Base-by-base conservation (phyloP, 2,888 invertebrate genomes). In the Agonopterix arenella region DNA sequence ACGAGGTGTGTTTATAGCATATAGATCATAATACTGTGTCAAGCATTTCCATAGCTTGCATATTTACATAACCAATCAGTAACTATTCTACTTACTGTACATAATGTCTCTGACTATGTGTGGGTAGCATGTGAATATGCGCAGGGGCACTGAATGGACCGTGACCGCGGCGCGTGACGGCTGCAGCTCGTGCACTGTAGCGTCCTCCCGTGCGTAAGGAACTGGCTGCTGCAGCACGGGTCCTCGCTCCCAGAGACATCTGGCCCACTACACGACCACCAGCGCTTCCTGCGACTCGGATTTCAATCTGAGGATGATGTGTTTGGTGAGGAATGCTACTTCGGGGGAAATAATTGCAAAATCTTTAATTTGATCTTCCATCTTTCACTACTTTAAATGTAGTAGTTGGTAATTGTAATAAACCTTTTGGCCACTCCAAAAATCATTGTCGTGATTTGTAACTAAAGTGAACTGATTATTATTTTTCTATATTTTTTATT, bases 101-200 rank as follows among this genome's bases (percentile, higher is more conserved):
- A 55, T 86, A 88, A 54, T 88, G 88, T 53, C 86, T 68, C 53
- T 85, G 86, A 9, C 85, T 82, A 45, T 86, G 88, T 45, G 80
- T 80, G 2, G 94, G 93, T 53, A 93, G 91, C 90, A 94, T 93
- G 60, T 93, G 91, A 51, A 95, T 88, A 55, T 93, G 91, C 46
- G 95, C 93, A 3, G 96, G 93, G 53, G 91, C 91, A 49, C 96
- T 97, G 70, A 94, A 97, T 1, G 97, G 97, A 8, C 99, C 98
- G 49, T 93, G 91, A 1, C 99, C 99, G 2, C 93, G 92, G 53
- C 93, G 91, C 0, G 98, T 98, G 63, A 95, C 93, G 0, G 98
- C 98, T 8, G 97, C 96, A 8, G 98, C 94, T 52, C 96, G 92
- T 0, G 98, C 96, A 57, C 94, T 95, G 80, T 98, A 99, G 3